Percentiles rank a stretch among this genome's conserved stretches.
Conservation (phyloP, 1,140 invertebrate genomes). For the Luehdorfia chinensis region DNA sequence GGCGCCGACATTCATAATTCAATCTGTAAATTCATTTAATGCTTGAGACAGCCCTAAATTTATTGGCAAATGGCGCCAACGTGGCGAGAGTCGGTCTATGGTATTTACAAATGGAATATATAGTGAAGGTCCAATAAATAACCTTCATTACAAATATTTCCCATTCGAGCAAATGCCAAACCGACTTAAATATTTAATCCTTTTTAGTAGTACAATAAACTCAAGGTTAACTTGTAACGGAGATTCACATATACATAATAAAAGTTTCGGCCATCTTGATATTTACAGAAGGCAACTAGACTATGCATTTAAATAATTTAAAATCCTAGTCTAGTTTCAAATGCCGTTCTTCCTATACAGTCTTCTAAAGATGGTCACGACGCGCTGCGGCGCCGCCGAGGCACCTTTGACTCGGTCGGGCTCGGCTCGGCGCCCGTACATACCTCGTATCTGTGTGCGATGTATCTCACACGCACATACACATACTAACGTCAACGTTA, state of each 20-base stretch:
- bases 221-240: constrained; percentile 5
- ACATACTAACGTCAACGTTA: constrained; percentile 28
- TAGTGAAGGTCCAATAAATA: constrained; percentile 23
- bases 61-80: constrained; percentile 67
- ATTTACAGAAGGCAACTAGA: no score
- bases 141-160: constrained; percentile 12
- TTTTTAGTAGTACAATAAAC: constrained; percentile 8
- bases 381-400: constrained; percentile 32
- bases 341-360: no score
- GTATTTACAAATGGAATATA: constrained; percentile 47
- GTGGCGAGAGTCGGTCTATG: constrained; percentile 52
- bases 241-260: no score
- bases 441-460: constrained; percentile 35
- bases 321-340: no score
- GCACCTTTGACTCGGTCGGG: constrained; percentile 58
- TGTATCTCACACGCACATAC: constrained; percentile 32
- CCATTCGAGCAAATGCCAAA: constrained; percentile 3
- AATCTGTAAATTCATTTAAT: constrained; percentile 68
- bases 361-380: background rate
- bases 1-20: constrained; percentile 61
- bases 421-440: constrained; percentile 36
- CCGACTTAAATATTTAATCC: constrained; percentile 8
- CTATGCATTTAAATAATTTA: no score
- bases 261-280: no score
- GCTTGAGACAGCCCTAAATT: constrained; percentile 68